These are phyloP conservation scores for Dolichotis patagonum DNA, from an alignment of 2,113 vertebrate species.

Conservation along the genomic window DNA sequence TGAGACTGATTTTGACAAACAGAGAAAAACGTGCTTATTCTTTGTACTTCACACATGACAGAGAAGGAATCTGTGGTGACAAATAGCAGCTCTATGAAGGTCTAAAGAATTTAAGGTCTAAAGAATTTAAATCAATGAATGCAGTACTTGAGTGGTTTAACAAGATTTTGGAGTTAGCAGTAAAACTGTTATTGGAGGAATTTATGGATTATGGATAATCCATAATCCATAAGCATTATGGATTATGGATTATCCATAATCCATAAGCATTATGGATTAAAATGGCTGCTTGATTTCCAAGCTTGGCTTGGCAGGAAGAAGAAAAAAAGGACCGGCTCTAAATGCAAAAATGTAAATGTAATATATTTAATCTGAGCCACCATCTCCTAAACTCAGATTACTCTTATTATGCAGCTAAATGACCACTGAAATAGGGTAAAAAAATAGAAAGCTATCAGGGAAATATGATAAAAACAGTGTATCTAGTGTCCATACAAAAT, in stretches of 20 bases:
- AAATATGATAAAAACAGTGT: not conserved
- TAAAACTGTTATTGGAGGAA: not conserved
- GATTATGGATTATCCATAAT: too few relatives aligned
- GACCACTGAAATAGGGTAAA: constrained; percentile 71
- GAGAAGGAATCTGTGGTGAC: constrained; percentile 55
- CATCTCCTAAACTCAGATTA: constrained; percentile 77
- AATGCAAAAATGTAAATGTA: constrained; percentile 54
- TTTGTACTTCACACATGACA: constrained; percentile 54
- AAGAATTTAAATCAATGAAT: constrained; percentile 68
- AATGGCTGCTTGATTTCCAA: constrained; percentile 27
- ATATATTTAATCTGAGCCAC: constrained; percentile 74
- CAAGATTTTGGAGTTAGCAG: constrained; percentile 53
- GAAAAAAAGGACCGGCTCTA: constrained; percentile 51
- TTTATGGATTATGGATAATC: too few relatives aligned
- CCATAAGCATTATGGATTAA: too few relatives aligned
- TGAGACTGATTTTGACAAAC: constrained; percentile 60
- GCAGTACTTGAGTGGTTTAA: not conserved
- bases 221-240: too few relatives aligned
- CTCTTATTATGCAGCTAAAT: constrained; percentile 75
- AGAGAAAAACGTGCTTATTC: constrained; percentile 24
- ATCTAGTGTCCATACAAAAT: not conserved
- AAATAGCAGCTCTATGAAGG: not conserved
- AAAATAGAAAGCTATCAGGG: constrained; percentile 62
- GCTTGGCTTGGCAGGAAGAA: not conserved
- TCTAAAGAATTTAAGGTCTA: constrained; percentile 67